Percentiles rank a stretch among this genome's conserved stretches.
Evolutionary conservation across 2,113 vertebrate genomes (phyloP).

Genomic region (Elgaria multicarinata): DNA sequence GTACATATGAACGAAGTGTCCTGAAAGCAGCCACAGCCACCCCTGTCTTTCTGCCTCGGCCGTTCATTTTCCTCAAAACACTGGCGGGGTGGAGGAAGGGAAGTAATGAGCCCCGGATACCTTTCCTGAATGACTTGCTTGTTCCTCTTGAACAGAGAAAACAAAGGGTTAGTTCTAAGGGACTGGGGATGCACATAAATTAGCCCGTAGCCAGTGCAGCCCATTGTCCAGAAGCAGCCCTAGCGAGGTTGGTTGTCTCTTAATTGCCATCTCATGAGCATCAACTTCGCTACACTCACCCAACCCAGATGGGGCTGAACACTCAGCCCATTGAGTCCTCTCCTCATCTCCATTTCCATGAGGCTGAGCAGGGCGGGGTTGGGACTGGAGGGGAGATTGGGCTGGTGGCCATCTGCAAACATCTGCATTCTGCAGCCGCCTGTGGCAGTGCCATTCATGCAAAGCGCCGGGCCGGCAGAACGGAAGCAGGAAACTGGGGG

Average conservation of each 20-base stretch:
- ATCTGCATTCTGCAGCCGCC: background rate
- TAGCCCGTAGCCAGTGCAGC: background rate
- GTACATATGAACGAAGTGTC: background rate
- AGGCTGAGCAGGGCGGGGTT: background rate
- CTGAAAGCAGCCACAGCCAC: no score
- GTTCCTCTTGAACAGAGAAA: background rate
- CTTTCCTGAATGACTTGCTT: background rate
- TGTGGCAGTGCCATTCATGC: background rate
- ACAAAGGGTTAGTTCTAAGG: background rate
- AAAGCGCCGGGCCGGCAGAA: background rate
- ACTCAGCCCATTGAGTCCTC: background rate
- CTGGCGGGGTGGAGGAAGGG: background rate
- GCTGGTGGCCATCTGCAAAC: background rate
- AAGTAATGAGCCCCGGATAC: no score
- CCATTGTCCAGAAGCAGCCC: background rate
- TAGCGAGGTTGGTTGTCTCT: background rate
- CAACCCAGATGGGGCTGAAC: background rate
- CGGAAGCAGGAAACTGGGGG: background rate
- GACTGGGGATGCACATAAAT: background rate
- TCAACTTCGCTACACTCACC: background rate
- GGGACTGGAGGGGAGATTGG: background rate
- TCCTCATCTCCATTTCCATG: background rate
- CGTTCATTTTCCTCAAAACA: background rate
- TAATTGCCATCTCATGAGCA: background rate
- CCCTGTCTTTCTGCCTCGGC: background rate